Base-by-base conservation (phyloP, 2,797 vertebrate genomes). In the Melanotaenia boesemani region DNA sequence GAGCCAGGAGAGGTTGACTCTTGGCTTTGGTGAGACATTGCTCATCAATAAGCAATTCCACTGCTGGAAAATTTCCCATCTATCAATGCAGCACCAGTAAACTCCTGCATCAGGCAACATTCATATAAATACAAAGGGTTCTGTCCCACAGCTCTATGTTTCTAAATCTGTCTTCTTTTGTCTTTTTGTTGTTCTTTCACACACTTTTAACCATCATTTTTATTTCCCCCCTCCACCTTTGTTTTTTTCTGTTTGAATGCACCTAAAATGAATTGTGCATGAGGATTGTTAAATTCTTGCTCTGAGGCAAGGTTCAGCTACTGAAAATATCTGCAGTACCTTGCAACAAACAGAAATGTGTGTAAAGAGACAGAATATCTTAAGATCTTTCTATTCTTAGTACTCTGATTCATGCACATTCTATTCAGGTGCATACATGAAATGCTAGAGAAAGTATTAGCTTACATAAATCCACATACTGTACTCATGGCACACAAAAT, bases 41-140 rank as follows among this genome's bases (percentile, higher is more conserved):
- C 77, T 91, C 82, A 88, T 87, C 82, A 87, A 88, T 90, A 88
- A 85, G 80, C 66, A 67, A 75, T 82, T 81, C 67, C 60, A 74
- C 60, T 67, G 15, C 52, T 74, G 85, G 76, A 70, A 73, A 75
- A 62, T 64, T 63, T 58, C 61, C 55, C 76, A 69, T 80, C 76
- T 54, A 78, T 86, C 79, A 81, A 20, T 22, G 72, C 84, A 44
- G 44, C 67, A 68, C 26, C 60, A 9, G 61, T 48, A 60, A 62
- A 68, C 55, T 15, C 28, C 44, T 6, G 48, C 60, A 64, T 68
- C 60, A 15, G 13, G 30, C 61, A 39, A n/a, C 24, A 22, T 7
- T 64, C 36, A 55, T 39, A 26, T 59, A 39, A 36, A 61, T 24
- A 20, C 61, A 11, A 28, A 5, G 7, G 37, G 15, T 64, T 20